phyloP scores from a whole-genome alignment of 2,113 vertebrate genomes.

The Solea solea region DNA sequence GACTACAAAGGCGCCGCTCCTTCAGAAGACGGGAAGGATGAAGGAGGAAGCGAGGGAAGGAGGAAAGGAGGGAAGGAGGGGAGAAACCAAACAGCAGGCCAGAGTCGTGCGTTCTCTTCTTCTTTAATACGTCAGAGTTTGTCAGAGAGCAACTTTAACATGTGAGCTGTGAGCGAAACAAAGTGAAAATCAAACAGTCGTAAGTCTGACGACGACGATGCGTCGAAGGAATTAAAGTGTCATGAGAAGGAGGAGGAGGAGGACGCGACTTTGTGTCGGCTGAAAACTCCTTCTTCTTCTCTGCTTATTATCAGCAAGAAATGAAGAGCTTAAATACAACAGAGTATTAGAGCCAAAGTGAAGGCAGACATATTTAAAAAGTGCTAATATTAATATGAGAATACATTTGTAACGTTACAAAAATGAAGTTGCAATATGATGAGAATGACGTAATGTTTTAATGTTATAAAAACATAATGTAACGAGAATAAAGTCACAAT shows the following conservation, averaged over 20 bases:
- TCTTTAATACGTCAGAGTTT: constrained; percentile 78
- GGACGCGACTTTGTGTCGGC: constrained; percentile 63
- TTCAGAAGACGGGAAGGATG: constrained; percentile 75
- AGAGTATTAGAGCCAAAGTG: too few relatives aligned
- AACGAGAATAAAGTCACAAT: too few relatives aligned
- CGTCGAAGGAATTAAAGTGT: constrained; percentile 73
- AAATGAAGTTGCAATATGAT: too few relatives aligned
- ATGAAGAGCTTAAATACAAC: constrained; percentile 42
- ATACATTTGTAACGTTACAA: too few relatives aligned
- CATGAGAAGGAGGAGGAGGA: constrained; percentile 34
- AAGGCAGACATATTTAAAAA: too few relatives aligned
- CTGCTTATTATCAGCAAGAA: constrained; percentile 35
- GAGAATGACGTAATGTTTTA: too few relatives aligned
- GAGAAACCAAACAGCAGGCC: constrained; percentile 57
- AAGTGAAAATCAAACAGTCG: constrained; percentile 56
- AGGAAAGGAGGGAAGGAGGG: constrained; percentile 44
- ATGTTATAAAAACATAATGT: too few relatives aligned
- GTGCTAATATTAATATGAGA: too few relatives aligned
- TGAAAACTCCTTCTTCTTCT: constrained; percentile 33
- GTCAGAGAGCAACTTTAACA: constrained; percentile 75
- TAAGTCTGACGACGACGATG: constrained; percentile 44
- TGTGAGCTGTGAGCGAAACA: constrained; percentile 49
- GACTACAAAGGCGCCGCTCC: constrained; percentile 78
- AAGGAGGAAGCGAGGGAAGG: constrained; percentile 52
- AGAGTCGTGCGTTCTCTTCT: constrained; percentile 39